Conservation (phyloP, 2,113 vertebrate genomes). For the Catharus bicknelli region DNA sequence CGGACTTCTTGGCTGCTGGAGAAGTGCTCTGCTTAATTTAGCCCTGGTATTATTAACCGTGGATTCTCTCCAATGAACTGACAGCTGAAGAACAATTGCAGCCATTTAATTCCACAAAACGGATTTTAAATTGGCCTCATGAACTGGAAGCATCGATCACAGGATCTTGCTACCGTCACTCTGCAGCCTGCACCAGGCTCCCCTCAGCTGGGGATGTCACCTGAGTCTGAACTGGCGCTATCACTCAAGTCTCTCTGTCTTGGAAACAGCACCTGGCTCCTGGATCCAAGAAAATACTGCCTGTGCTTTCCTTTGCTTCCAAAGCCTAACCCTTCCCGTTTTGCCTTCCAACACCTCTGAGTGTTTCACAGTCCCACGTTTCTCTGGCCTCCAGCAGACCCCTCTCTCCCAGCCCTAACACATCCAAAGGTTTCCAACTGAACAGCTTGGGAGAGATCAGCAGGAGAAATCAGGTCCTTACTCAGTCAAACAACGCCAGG, state of each 20-base stretch:
- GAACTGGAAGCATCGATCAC: not conserved
- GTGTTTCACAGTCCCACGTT: rapidly evolving
- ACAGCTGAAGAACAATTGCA: slow-evolving; percentile 26
- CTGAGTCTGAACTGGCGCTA: not conserved
- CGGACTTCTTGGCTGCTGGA: not conserved
- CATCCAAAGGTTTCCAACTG: not conserved
- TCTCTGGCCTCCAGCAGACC: not conserved
- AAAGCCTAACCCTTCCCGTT: not conserved
- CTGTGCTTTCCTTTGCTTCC: not conserved
- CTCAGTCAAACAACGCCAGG: not conserved
- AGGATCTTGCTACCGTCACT: not conserved
- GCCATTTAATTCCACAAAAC: slow-evolving; percentile 6
- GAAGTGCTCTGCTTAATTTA: slow-evolving; percentile 32
- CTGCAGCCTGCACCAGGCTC: not conserved
- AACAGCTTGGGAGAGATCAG: not conserved
- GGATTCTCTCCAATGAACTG: slow-evolving; percentile 4
- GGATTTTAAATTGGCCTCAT: not conserved
- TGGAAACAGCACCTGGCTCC: not conserved
- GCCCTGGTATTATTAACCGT: not conserved
- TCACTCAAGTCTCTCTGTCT: rapidly evolving
- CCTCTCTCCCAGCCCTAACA: not conserved
- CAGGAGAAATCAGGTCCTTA: not conserved
- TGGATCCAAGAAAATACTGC: not conserved
- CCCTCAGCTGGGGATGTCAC: not conserved
- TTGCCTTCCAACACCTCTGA: rapidly evolving